Evolutionary conservation across 64 coral and sea anemone species (phyloP).

Genomic region (Acropora tenuis): DNA sequence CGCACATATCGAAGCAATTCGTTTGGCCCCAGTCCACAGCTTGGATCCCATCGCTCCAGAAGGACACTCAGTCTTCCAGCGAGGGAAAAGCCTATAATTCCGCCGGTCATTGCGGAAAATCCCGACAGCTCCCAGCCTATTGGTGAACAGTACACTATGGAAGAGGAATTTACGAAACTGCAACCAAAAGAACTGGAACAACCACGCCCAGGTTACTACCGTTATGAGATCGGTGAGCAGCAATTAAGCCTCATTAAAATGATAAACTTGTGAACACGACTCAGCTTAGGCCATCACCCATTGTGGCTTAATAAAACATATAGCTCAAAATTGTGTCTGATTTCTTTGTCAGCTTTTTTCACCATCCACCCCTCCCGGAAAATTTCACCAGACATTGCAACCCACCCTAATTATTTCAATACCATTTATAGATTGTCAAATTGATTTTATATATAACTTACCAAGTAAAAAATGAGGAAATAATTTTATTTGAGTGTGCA

Average conservation of each 20-base stretch:
- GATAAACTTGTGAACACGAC: no score
- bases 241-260: background rate
- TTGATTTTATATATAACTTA: no score
- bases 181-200: background rate
- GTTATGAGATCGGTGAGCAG: background rate
- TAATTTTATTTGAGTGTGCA: no score
- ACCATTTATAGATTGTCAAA: no score
- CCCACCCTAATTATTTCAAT: no score
- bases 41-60: conserved; percentile 46
- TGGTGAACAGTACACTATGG: background rate
- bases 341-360: no score
- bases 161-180: background rate
- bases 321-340: no score
- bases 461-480: no score
- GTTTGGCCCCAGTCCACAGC: conserved; percentile 51
- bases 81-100: conserved; percentile 70
- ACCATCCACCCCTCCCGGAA: no score
- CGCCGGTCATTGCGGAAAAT: conserved; percentile 38
- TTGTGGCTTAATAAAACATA: no score
- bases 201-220: background rate
- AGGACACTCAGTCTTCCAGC: conserved; percentile 73
- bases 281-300: background rate
- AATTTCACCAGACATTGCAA: no score
- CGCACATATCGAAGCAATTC: conserved; percentile 58
- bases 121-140: background rate